These are phyloP conservation scores for Nasonia oneida DNA, from an alignment of 2,888 invertebrate genomes.

Conservation along the genomic window DNA sequence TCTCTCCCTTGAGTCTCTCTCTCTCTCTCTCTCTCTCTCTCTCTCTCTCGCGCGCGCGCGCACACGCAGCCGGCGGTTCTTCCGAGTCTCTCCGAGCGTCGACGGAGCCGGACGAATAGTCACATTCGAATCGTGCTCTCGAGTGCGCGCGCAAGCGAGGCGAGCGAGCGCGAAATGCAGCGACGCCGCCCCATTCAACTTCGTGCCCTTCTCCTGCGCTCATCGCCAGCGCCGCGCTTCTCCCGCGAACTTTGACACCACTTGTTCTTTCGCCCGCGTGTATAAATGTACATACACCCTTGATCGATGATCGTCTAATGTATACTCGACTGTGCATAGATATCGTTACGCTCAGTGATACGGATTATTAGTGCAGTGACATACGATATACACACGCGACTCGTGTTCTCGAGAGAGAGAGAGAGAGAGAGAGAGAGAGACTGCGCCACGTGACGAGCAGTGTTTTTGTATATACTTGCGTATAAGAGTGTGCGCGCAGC, in stretches of 20 bases:
- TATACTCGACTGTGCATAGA: too few relatives aligned
- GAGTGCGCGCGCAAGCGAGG: constrained; percentile 59
- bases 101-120: constrained; percentile 68
- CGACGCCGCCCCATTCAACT: constrained; percentile 26
- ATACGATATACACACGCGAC: too few relatives aligned
- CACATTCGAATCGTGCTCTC: constrained; percentile 68
- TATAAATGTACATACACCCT: not conserved
- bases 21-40: not conserved
- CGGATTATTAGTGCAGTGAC: too few relatives aligned
- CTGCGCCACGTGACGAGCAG: too few relatives aligned
- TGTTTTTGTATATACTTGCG: too few relatives aligned
- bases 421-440: too few relatives aligned
- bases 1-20: not conserved
- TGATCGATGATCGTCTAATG: not conserved
- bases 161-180: constrained; percentile 53
- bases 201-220: not conserved
- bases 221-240: not conserved
- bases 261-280: too few relatives aligned
- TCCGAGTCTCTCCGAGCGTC: constrained; percentile 62
- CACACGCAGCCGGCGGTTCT: not conserved
- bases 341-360: too few relatives aligned
- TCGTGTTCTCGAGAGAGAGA: too few relatives aligned
- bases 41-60: too few relatives aligned
- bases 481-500: not conserved
- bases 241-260: constrained; percentile 1